These are phyloP conservation scores for Trachelus troglodyta DNA, from an alignment of 2,888 invertebrate species.

Conservation along the genomic window DNA sequence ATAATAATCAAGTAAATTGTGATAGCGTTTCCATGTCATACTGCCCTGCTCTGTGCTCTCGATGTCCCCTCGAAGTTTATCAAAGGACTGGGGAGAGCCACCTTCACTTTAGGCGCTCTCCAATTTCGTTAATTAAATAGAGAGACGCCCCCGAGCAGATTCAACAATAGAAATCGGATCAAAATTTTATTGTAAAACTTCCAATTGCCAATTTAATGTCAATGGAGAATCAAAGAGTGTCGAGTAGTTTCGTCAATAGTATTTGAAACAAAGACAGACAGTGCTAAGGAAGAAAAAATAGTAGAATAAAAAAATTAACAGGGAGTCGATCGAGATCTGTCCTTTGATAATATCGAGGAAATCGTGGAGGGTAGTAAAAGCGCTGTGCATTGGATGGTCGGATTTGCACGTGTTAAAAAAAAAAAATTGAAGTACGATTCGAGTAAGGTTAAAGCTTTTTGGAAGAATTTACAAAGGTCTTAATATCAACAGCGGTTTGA, in stretches of 20 bases:
- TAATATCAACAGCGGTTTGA: constrained; percentile 40
- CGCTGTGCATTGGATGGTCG: constrained; percentile 3
- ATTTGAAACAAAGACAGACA: not conserved
- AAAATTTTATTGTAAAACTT: not conserved
- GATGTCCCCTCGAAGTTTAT: constrained; percentile 17
- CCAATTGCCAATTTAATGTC: not conserved
- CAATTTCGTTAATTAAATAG: not conserved
- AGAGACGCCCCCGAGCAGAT: not conserved
- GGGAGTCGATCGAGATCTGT: constrained; percentile 20
- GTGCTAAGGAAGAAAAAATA: not conserved
- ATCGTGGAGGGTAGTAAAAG: constrained; percentile 47
- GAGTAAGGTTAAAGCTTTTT: constrained; percentile 38
- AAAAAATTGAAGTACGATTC: constrained; percentile 20
- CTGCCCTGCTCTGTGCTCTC: constrained; percentile 42
- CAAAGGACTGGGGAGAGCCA: not conserved
- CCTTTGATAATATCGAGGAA: constrained; percentile 43
- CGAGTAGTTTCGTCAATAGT: not conserved
- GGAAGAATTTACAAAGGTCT: constrained; percentile 35
- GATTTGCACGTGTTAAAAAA: constrained; percentile 40
- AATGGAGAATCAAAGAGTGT: not conserved
- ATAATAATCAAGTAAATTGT: constrained; percentile 24
- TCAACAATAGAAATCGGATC: not conserved
- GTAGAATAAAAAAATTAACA: not conserved
- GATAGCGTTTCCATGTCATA: constrained; percentile 44
- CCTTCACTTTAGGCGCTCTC: not conserved